Base-by-base conservation (phyloP, 2,797 vertebrate species). In the Crax fasciolata region DNA sequence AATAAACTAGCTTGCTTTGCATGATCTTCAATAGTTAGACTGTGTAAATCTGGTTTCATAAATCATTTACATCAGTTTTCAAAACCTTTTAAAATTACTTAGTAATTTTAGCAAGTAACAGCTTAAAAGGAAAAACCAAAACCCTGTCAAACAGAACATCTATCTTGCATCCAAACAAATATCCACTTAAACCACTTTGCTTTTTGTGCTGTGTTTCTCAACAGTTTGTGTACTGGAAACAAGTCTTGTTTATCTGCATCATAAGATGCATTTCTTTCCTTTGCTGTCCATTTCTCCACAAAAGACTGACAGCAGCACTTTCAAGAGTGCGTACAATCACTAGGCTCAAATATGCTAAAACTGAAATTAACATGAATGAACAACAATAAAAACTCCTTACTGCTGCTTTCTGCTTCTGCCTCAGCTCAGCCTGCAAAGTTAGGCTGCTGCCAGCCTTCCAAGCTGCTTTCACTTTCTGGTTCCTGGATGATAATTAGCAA, bases 401-500 rank as follows among this genome's bases (percentile, higher is more conserved):
- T 63, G 20, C 51, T 83, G 14, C 54, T 84, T 89, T 73, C 49
- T n/a, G 17, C 8, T 71, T 78, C 67, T 67, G 38, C 30, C 28
- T 80, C 32, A 71, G 35, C 35, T 46, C 61, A 57, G 38, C 13
- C 48, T 55, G 43, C 32, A 58, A 87, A 63, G 39, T 0, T 0
- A 23, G 10, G 23, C 11, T 74, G 57, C 27, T 52, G 61, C 61
- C 66, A 71, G 57, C 46, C 68, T 94, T 72, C 73, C 78, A 85
- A 41, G 8, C 11, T 21, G 6, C 39, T 93, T 93, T 95, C 78
- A 52, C n/a, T 89, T 92, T 90, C 79, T 89, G 35, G 68, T 43
- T 94, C 78, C 89, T 94, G 41, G 58, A 14, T 12, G 54, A 25
- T 30, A 90, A 71, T 19, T 65, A 71, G 23, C 20, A 88, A 62